These are phyloP conservation scores for Pseudochirops corinnae DNA, from an alignment of 2,797 vertebrate genomes.

Conservation along the genomic window DNA sequence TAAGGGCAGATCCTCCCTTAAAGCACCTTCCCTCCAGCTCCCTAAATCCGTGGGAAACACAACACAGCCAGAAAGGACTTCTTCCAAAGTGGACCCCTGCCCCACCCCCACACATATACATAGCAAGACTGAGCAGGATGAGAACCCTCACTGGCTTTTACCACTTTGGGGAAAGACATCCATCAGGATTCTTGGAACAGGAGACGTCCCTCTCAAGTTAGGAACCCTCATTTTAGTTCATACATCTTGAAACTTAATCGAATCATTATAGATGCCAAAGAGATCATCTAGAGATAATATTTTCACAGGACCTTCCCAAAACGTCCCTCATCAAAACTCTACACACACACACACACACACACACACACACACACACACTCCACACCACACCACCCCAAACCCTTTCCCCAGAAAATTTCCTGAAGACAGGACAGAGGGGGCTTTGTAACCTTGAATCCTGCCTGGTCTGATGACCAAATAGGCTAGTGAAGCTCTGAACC, in stretches of 20 bases:
- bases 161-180: neutral
- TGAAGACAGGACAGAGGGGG: neutral
- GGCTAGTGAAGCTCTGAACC: neutral
- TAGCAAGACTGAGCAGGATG: neutral
- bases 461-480: neutral
- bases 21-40: neutral
- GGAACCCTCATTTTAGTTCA: neutral
- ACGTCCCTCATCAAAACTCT: fast-evolving
- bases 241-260: neutral
- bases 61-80: neutral
- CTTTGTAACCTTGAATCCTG: neutral
- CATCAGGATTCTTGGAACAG: neutral
- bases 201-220: neutral
- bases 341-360: too few relatives aligned
- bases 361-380: too few relatives aligned
- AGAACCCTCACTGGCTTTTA: neutral
- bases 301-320: fast-evolving
- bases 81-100: neutral
- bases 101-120: too few relatives aligned
- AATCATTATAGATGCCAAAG: too few relatives aligned
- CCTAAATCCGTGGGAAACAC: neutral
- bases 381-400: too few relatives aligned
- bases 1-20: neutral
- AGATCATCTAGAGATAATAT: neutral
- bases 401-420: too few relatives aligned